Percentiles rank a stretch among this genome's conserved stretches.
Evolutionary conservation across 2,797 vertebrate species (phyloP).

Genomic region (Silurus lanzhouensis): DNA sequence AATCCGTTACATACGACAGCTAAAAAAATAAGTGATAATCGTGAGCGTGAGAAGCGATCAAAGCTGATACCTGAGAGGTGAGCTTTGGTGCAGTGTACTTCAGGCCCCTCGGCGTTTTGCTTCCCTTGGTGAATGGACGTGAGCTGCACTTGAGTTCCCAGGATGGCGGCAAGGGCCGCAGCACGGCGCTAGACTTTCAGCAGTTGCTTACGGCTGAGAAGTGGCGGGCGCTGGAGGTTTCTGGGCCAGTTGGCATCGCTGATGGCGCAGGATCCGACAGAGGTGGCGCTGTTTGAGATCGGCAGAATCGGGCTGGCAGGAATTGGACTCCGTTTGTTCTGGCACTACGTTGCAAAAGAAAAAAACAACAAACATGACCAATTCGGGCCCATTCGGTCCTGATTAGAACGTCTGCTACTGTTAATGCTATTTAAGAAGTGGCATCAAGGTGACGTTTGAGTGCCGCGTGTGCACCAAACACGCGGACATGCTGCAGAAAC

Average conservation of each 20-base stretch:
- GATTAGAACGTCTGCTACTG: neutral
- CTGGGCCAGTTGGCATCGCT: conserved; percentile 94
- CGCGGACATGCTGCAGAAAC: neutral
- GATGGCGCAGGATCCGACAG: conserved; percentile 80
- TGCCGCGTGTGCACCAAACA: neutral
- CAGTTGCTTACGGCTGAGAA: conserved; percentile 85
- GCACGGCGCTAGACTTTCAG: conserved; percentile 83
- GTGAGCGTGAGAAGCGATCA: neutral
- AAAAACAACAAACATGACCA: neutral
- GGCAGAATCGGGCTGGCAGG: conserved; percentile 83
- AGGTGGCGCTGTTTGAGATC: conserved; percentile 67
- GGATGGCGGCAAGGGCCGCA: conserved; percentile 78
- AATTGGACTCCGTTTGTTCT: conserved; percentile 85
- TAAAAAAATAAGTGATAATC: too few relatives aligned
- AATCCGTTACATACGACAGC: too few relatives aligned
- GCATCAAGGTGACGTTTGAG: too few relatives aligned
- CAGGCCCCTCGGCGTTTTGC: conserved; percentile 79
- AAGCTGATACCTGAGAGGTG: conserved; percentile 81
- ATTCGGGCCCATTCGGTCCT: neutral
- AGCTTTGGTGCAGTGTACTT: conserved; percentile 75
- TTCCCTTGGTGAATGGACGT: conserved; percentile 79
- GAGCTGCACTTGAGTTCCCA: conserved; percentile 81
- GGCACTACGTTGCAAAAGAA: conserved; percentile 76
- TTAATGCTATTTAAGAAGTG: neutral
- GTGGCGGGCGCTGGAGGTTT: conserved; percentile 86